These are phyloP conservation scores for Entomyzon cyanotis DNA, from an alignment of 2,113 vertebrate genomes.

Conservation along the genomic window DNA sequence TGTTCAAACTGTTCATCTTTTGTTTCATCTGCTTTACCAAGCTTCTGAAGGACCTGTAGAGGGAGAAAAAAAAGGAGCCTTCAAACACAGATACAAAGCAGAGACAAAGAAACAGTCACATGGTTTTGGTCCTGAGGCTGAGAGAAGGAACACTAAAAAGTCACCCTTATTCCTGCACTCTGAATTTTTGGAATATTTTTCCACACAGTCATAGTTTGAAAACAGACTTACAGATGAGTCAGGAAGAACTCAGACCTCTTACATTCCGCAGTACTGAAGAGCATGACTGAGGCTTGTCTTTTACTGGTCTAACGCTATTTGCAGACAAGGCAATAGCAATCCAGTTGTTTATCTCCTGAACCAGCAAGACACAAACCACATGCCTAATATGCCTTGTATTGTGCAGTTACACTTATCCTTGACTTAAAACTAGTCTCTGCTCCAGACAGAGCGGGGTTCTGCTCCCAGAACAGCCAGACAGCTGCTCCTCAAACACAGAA, in stretches of 20 bases:
- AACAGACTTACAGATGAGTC: not conserved
- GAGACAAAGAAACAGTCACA: not conserved
- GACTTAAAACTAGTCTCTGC: not conserved
- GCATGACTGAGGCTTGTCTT: not conserved
- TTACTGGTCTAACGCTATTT: not conserved
- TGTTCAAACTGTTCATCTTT: conserved; percentile 97
- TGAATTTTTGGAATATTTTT: not conserved
- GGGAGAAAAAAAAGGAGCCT: not conserved
- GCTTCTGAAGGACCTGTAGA: conserved; percentile 92
- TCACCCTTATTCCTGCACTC: not conserved
- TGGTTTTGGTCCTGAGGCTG: not conserved
- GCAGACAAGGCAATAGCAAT: not conserved
- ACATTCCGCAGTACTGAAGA: not conserved
- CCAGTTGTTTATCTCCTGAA: not conserved
- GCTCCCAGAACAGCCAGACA: not conserved
- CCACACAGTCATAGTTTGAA: not conserved
- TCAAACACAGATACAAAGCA: not conserved
- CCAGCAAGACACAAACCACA: not conserved
- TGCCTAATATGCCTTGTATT: not conserved
- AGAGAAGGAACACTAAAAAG: not conserved
- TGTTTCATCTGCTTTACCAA: conserved; percentile 98
- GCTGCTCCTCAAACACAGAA: not conserved
- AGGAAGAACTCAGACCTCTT: not conserved
- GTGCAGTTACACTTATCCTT: not conserved
- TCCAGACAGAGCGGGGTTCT: not conserved